phyloP scores from a whole-genome alignment of 2,888 invertebrate species.

The Sussaba pulchella region DNA sequence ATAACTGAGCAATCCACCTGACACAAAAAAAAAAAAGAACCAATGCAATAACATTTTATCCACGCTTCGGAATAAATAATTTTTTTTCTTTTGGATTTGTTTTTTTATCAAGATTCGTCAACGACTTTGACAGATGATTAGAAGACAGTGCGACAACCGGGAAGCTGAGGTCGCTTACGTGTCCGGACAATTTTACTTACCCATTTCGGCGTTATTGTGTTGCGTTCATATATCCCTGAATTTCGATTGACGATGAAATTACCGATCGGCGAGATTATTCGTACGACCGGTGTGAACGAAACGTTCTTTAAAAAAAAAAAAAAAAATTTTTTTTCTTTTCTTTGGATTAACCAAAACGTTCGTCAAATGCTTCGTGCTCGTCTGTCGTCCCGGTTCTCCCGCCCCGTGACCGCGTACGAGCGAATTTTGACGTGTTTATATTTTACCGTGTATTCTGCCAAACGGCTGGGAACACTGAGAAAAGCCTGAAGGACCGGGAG shows the following conservation, averaged over 20 bases:
- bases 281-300: conserved; percentile 36
- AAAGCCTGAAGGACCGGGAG: no score
- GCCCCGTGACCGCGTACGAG: conserved; percentile 40
- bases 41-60: neutral
- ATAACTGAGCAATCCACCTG: conserved; percentile 98
- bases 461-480: conserved; percentile 49
- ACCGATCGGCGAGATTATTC: conserved; percentile 15
- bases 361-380: conserved; percentile 30
- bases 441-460: conserved; percentile 44
- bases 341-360: conserved; percentile 53
- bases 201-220: conserved; percentile 75
- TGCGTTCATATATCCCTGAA: conserved; percentile 74
- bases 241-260: conserved; percentile 22
- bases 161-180: neutral
- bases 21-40: conserved; percentile 23
- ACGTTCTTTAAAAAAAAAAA: conserved; percentile 39
- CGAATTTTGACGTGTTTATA: conserved; percentile 67
- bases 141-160: conserved; percentile 16
- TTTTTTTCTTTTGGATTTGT: neutral
- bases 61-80: neutral
- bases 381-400: conserved; percentile 27
- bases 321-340: no score
- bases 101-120: conserved; percentile 34
- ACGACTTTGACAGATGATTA: conserved; percentile 43
- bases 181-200: conserved; percentile 68